Evolutionary conservation across 2,113 vertebrate species (phyloP), one percentile per base, ranked within the genome.

Genomic region (Ammodramus savannarum): DNA sequence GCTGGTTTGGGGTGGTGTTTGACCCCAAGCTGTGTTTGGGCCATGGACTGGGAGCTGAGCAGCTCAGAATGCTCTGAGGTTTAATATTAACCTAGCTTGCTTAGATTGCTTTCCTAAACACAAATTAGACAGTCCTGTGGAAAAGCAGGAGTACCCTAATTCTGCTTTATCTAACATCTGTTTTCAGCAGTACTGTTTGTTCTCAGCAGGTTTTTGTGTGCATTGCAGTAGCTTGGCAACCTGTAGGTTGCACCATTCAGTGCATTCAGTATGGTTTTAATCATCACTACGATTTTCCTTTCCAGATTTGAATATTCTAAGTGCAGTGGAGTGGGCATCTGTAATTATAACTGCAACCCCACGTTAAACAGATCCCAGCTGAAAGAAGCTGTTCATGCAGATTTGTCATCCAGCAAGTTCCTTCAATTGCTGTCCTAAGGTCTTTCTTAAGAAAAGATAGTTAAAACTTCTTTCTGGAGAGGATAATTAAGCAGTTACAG

Each of bases 151-250:
- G 55, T 75, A 96, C 85, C 85, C 87, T 55, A 88, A 91, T 83
- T 93, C 75, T 89, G 84, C 92, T 93, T 93, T 96, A 96, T 96
- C 92, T 93, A 77, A 93, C 91, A 93, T 91, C 84, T 93, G 89
- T 88, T 96, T 93, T 79, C 87, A 95, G 66, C 79, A 86, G 84
- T 59, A 95, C 94, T 97, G 93, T 95, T 96, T 97, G 91, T 97
- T 96, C 93, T 93, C 82, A 18, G 74, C 62, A 94, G 96, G 96
- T 95, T 96, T 96, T 95, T 96, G 89, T 97, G 93, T 96, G 90
- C 89, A 71, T 32, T 96, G 85, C 57, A 86, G 96, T 93, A 90
- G 90, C 92, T 89, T 95, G 93, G 91, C 95, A 97, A 97, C 87
- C 77, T 89, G 69, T 90, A 76, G 81, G 74, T 84, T 95, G 68